Evolutionary conservation across 2,113 vertebrate species (phyloP).

Genomic region (Dermatemys mawii): DNA sequence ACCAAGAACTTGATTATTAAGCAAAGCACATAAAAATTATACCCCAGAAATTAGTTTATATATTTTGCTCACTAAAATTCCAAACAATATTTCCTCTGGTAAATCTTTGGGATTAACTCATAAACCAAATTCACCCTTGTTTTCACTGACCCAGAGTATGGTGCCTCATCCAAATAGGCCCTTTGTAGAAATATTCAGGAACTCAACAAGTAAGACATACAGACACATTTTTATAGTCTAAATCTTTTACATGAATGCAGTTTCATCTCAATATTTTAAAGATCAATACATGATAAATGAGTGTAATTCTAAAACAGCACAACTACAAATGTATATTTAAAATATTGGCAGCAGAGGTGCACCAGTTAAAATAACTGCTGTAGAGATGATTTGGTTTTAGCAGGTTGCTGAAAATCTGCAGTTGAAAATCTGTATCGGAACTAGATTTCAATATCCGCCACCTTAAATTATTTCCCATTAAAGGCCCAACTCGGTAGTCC

Average conservation of each 20-base stretch:
- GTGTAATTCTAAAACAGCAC: neutral
- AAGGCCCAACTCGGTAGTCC: neutral
- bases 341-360: neutral
- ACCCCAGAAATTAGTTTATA: neutral
- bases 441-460: neutral
- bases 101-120: constrained; percentile 17
- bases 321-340: neutral
- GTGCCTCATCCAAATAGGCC: neutral
- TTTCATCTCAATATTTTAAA: neutral
- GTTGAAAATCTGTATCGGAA: neutral
- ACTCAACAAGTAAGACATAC: neutral
- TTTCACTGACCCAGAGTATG: rapidly evolving
- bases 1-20: constrained; percentile 38
- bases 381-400: neutral
- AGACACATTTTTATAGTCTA: neutral
- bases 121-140: neutral
- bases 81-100: neutral
- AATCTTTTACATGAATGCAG: neutral
- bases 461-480: neutral
- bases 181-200: neutral
- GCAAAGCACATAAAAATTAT: neutral
- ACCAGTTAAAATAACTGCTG: neutral
- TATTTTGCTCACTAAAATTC: constrained; percentile 7
- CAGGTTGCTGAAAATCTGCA: neutral
- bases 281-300: neutral